phyloP scores from a whole-genome alignment of 2,113 vertebrate species.

The Willisornis vidua region DNA sequence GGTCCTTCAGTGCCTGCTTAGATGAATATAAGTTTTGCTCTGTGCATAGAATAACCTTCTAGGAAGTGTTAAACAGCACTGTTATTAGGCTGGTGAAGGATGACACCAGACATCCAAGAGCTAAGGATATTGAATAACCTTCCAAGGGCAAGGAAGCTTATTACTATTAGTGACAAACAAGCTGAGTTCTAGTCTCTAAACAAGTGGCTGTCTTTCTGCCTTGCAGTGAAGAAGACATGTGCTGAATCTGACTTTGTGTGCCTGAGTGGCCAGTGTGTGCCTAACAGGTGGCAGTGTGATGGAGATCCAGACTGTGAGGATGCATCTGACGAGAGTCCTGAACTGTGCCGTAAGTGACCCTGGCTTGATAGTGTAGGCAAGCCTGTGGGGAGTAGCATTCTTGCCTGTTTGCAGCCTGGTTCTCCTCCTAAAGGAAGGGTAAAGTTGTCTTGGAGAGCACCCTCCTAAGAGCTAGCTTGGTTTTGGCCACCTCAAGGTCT shows the following conservation, averaged over 20 bases:
- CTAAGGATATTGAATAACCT: background rate
- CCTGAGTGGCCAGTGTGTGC: constrained; percentile 89
- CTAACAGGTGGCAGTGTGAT: constrained; percentile 94
- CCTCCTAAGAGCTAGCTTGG: background rate
- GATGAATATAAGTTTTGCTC: background rate
- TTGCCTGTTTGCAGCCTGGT: background rate
- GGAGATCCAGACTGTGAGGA: constrained; percentile 96
- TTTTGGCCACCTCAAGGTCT: background rate
- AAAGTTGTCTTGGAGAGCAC: background rate
- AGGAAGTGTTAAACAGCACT: background rate
- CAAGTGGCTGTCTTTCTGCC: background rate
- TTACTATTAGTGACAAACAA: background rate
- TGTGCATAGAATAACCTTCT: background rate
- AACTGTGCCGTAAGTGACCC: constrained; percentile 91
- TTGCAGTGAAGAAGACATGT: constrained; percentile 91
- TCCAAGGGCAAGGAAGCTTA: background rate
- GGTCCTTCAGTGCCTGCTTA: background rate
- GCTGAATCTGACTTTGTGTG: constrained; percentile 89
- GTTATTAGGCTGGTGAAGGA: background rate
- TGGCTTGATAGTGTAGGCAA: background rate
- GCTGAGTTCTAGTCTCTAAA: background rate
- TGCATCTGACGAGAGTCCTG: constrained; percentile 88
- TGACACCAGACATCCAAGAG: background rate
- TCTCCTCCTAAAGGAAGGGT: background rate
- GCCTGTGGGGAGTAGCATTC: background rate